Evolutionary conservation across 1,140 invertebrate genomes (phyloP), one percentile per base, ranked within the genome.

Genomic region (Cotesia typhae): DNA sequence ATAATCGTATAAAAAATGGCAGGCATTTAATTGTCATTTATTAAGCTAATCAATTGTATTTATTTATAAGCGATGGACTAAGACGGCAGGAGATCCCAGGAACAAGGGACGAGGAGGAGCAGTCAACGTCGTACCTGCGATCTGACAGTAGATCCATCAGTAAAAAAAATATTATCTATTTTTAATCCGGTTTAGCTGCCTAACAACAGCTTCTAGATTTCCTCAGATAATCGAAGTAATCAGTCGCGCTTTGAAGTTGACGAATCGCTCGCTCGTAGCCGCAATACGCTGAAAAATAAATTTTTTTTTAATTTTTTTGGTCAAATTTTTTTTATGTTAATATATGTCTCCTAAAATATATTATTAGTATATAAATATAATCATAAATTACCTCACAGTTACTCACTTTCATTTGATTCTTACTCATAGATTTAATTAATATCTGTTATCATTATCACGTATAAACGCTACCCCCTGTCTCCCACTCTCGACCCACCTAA

Each of bases 231-330:
- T 92, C 72, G 93, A 93, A 80, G 93, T 95, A 85, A 95, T 93
- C 76, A 95, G 89, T 90, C 93, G 91, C 80, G 94, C 94, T 88
- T 95, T 95, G 92, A 94, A 95, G 91, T 95, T 95, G 79, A 95
- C 94, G 87, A 95, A 92, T 84, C 93, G 91, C 85, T 95, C 94
- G 83, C 93, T 95, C 77, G 93, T 94, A 82, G 94, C 93, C 57
- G 94, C 94, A 81, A 95, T 89, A 80, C 94, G 92, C 89, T 93
- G 87, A 6, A 89, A 89, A 81, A 61, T 74, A 75, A 28, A 28
- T 28, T 28, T 28, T 28, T 28, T 2, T 1, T 17, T 17, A 1
- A 17, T 17, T 17, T 17, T 17, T 17, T 17, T 17, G 17, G 17
- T 17, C 0, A 1, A 17, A 17, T 17, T 17, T 17, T 17, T 17